Evolutionary conservation across 2,888 invertebrate genomes (phyloP).

Genomic region (Cephus pygmeus): DNA sequence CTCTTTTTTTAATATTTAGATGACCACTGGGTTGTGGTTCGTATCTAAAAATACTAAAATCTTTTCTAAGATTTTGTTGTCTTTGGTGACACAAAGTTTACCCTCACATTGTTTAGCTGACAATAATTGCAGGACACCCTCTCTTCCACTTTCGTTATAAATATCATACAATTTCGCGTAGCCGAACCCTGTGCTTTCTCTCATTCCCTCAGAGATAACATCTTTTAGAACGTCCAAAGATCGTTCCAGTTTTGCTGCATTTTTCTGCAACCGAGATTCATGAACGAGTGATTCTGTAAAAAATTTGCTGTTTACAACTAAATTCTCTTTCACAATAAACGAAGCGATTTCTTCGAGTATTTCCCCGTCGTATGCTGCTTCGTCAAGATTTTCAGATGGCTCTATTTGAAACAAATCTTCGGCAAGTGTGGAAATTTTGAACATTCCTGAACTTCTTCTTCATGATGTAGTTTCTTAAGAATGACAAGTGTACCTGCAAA

Average conservation of each 20-base stretch:
- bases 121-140: no score
- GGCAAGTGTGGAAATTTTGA: constrained; percentile 19
- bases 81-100: no score
- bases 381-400: constrained; percentile 13
- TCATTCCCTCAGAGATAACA: constrained; percentile 17
- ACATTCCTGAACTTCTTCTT: constrained; percentile 18
- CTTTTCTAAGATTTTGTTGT: no score
- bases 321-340: constrained; percentile 16
- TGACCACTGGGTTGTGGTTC: no score
- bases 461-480: constrained; percentile 17
- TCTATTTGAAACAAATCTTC: constrained; percentile 18
- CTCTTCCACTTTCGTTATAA: no score
- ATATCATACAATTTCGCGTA: no score
- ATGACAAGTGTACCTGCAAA: constrained; percentile 17
- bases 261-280: constrained; percentile 10
- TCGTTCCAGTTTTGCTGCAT: constrained; percentile 16
- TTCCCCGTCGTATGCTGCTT: background rate
- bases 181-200: constrained; percentile 9
- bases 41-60: no score
- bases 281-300: constrained; percentile 15
- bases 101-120: no score
- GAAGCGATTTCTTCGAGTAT: constrained; percentile 14
- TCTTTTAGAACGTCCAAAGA: constrained; percentile 14
- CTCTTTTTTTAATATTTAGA: no score
- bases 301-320: constrained; percentile 20